Evolutionary conservation across 2,888 invertebrate genomes (phyloP).

Genomic region (Aphodius granarius): DNA sequence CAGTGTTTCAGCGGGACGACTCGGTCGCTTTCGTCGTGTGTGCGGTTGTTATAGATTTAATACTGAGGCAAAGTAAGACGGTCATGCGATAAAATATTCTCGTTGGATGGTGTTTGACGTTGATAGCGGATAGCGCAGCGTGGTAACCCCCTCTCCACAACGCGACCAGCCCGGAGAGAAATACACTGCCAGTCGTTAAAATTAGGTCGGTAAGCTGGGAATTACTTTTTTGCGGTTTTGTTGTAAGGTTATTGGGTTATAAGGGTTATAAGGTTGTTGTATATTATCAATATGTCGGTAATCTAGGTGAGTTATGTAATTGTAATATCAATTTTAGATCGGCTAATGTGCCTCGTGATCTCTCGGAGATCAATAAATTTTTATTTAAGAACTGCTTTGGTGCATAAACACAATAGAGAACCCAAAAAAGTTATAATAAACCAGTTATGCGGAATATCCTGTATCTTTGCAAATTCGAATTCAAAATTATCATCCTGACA

Average conservation of each 20-base stretch:
- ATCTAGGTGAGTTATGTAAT: no score
- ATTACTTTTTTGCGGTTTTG: neutral
- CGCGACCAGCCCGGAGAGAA: neutral
- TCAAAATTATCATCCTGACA: neutral
- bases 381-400: no score
- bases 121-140: constrained; percentile 27
- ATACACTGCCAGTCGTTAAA: neutral
- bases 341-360: no score
- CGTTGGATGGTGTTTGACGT: constrained; percentile 34
- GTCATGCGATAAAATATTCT: constrained; percentile 36
- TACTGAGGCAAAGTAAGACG: constrained; percentile 35
- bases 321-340: no score
- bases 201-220: neutral
- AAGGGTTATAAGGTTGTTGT: no score
- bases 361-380: no score
- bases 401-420: no score
- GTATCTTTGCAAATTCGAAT: no score
- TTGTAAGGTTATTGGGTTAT: neutral
- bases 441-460: no score
- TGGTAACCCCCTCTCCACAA: constrained; percentile 20
- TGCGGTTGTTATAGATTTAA: constrained; percentile 27
- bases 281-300: no score
- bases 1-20: neutral
- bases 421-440: no score
- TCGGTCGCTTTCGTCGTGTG: neutral